A percentile compares a stretch with the other conserved stretches of the same genome.
phyloP scores from a whole-genome alignment of 2,113 vertebrate species.

The Periophthalmodon schlosseri region DNA sequence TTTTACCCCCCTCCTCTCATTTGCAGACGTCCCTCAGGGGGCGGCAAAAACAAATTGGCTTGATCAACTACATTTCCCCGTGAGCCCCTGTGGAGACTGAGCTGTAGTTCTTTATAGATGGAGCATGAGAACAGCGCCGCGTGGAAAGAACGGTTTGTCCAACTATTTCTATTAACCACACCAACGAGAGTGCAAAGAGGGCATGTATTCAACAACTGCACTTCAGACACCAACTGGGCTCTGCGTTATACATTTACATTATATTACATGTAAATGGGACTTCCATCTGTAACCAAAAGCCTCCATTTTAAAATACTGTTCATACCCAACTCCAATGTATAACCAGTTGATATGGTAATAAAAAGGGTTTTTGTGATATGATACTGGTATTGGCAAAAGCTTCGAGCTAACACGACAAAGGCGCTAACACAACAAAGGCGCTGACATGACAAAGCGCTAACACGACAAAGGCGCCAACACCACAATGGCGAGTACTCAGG shows the following conservation, averaged over 20 bases:
- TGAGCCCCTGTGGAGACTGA: conserved; percentile 17
- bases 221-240: neutral
- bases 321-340: neutral
- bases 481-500: too few species aligned
- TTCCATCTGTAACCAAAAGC: neutral
- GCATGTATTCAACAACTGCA: neutral
- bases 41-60: conserved; percentile 41
- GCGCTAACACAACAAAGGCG: too few species aligned
- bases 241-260: neutral
- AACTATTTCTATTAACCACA: conserved; percentile 21
- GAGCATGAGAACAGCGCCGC: conserved; percentile 20
- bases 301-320: neutral
- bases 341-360: too few species aligned
- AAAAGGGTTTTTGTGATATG: too few species aligned
- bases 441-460: too few species aligned
- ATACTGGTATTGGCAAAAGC: too few species aligned
- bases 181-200: conserved; percentile 1
- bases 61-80: conserved; percentile 46
- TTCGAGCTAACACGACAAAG: too few species aligned
- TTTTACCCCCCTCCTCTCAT: conserved; percentile 39
- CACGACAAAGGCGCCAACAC: too few species aligned
- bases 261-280: neutral
- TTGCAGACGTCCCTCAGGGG: conserved; percentile 27
- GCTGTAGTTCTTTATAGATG: conserved; percentile 32
- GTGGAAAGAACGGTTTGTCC: neutral